Conservation (phyloP, 2,797 vertebrate genomes). For the Simalia tracyae region DNA sequence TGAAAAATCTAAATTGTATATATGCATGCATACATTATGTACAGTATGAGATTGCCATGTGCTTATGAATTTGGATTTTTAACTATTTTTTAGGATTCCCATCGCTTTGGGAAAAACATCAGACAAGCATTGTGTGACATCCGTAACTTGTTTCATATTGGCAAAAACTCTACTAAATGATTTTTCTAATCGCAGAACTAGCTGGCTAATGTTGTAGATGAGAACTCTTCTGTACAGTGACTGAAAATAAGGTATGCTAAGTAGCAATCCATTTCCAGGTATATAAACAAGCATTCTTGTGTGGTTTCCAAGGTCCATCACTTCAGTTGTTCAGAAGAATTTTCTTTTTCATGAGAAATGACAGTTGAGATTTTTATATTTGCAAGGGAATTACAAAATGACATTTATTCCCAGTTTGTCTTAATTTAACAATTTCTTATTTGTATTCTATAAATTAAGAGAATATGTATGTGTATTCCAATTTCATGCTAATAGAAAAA, state of each 20-base stretch:
- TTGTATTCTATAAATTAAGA: slow-evolving; percentile 56
- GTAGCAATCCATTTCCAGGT: slow-evolving; percentile 25
- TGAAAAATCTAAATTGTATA: neutral
- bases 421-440: slow-evolving; percentile 27
- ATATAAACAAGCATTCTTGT: slow-evolving; percentile 30
- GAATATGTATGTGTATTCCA: neutral
- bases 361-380: slow-evolving; percentile 23
- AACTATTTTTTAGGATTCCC: slow-evolving; percentile 82
- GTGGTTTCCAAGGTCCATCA: neutral
- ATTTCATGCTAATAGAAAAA: slow-evolving; percentile 24
- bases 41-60: neutral
- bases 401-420: slow-evolving; percentile 24
- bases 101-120: slow-evolving; percentile 89
- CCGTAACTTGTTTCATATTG: slow-evolving; percentile 77
- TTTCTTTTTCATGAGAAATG: slow-evolving; percentile 34
- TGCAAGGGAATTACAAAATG: slow-evolving; percentile 12
- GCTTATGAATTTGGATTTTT: neutral
- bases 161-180: slow-evolving; percentile 75
- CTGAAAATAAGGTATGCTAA: slow-evolving; percentile 45
- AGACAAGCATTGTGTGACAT: slow-evolving; percentile 86
- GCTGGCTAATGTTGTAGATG: neutral
- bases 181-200: neutral
- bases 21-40: neutral
- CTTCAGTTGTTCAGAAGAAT: slow-evolving; percentile 38
- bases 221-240: slow-evolving; percentile 45